phyloP scores from a whole-genome alignment of 2,113 vertebrate genomes.

The Burhinus oedicnemus region DNA sequence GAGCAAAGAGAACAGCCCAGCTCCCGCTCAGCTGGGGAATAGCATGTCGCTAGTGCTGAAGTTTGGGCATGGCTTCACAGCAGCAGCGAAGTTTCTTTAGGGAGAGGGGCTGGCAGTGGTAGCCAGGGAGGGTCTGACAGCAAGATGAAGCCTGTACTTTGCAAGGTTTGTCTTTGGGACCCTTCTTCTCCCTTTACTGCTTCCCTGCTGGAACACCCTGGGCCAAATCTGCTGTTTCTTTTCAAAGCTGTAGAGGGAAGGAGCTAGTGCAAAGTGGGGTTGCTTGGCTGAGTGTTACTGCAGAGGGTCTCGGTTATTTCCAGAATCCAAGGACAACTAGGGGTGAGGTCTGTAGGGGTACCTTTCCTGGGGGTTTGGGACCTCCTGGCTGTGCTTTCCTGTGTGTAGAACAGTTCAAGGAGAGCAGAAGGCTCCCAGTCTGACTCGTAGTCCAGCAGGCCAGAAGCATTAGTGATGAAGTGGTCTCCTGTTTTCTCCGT shows the following conservation, averaged over 20 bases:
- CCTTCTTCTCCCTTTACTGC: background rate
- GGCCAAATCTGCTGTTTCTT: background rate
- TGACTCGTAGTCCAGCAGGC: fast-evolving
- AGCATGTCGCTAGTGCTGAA: background rate
- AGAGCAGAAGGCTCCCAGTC: background rate
- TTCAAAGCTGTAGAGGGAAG: background rate
- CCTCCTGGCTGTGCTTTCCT: background rate
- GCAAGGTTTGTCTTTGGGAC: background rate
- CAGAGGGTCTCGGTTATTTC: background rate
- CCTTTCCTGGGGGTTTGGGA: background rate
- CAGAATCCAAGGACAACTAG: background rate
- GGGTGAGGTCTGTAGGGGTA: background rate
- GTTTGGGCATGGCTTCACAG: background rate
- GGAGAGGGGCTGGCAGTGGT: background rate
- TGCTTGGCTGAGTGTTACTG: background rate
- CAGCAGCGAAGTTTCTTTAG: background rate
- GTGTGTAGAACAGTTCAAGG: background rate
- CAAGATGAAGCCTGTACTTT: background rate
- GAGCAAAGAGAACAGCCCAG: constrained; percentile 14
- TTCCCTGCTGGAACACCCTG: background rate
- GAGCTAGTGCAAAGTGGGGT: background rate
- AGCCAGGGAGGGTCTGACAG: background rate
- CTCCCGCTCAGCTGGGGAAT: background rate
- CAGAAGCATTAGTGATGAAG: background rate
- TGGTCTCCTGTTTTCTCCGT: fast-evolving